Evolutionary conservation across 2,797 vertebrate species (phyloP).

Genomic region (Sphaeramia orbicularis): DNA sequence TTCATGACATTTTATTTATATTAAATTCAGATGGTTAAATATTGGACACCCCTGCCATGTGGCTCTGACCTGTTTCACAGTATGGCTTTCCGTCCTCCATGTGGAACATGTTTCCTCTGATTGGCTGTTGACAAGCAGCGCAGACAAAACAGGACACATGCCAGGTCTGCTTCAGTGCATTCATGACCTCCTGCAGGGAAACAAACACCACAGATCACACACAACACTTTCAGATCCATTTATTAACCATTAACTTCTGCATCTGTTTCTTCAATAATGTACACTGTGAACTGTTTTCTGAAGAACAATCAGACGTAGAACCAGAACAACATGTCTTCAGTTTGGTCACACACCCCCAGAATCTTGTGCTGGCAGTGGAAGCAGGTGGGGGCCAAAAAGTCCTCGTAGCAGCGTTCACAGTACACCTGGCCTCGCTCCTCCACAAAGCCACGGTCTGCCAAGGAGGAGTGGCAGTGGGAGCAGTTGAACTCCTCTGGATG

Average conservation of each 20-base stretch:
- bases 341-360: conserved; percentile 94
- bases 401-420: conserved; percentile 94
- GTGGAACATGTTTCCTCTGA: conserved; percentile 95
- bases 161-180: conserved; percentile 98
- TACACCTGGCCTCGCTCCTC: conserved; percentile 94
- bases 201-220: too few species aligned
- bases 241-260: too few species aligned
- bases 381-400: conserved; percentile 95
- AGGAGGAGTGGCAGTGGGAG: conserved; percentile 91
- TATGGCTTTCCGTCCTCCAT: conserved; percentile 98
- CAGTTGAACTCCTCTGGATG: conserved; percentile 98
- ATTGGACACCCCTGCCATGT: too few species aligned
- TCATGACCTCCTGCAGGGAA: conserved; percentile 98
- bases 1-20: too few species aligned
- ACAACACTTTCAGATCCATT: too few species aligned
- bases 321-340: too few species aligned
- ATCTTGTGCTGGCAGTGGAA: conserved; percentile 93
- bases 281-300: too few species aligned
- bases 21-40: too few species aligned
- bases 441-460: conserved; percentile 94
- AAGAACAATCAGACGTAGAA: too few species aligned
- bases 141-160: conserved; percentile 97
- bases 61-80: conserved; percentile 91
- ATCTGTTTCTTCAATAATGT: neutral
- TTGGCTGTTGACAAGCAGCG: conserved; percentile 93